Evolutionary conservation across 1,140 invertebrate genomes (phyloP), one percentile per base, ranked within the genome.

Genomic region (Meloidogyne floridensis): DNA sequence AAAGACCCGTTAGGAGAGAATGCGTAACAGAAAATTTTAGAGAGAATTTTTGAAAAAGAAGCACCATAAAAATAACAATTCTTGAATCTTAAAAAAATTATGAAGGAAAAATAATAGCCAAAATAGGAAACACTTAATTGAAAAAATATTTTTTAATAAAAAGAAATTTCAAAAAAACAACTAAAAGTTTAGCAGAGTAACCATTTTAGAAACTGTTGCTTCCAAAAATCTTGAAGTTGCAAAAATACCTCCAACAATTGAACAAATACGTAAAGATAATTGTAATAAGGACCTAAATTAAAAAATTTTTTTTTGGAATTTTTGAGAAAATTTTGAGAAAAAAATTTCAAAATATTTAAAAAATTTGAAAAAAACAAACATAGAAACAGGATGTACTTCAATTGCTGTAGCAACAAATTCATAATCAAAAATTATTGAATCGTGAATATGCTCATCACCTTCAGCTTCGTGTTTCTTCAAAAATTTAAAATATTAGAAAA

Each of bases 171-270:
- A 47, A 8, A 47, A 2, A 42, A 65, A 32, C 1, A 32, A 65
- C 53, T 47, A 32, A 43, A 72, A 47, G 13, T 79, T 15, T n/a
- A 73, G 20, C 10, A n/a, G 20, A 54, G 76, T 43, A 51, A 32
- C 54, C 2, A 82, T 7, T 59, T 51, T 84, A 65, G 82, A 83
- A 18, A 72, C 1, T 9, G 83, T 53, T 42, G 82, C 70, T 43
- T 83, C 81, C 69, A 83, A 47, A 47, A 83, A 83, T 47, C 32
- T 65, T 15, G 87, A 87, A 15, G 87, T 90, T 18, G 87, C 87
- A 78, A 86, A 89, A 74, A 89, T 86, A 32, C 87, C 87, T 13
- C 88, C 88, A 47, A 89, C 72, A 42, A 88, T 80, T 0, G 87
- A 81, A 70, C 87, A 88, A 20, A 90, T 76, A 20, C 88, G 88